Evolutionary conservation across 2,888 invertebrate genomes (phyloP), one percentile per base, ranked within the genome.

Genomic region (Callosobruchus maculatus): DNA sequence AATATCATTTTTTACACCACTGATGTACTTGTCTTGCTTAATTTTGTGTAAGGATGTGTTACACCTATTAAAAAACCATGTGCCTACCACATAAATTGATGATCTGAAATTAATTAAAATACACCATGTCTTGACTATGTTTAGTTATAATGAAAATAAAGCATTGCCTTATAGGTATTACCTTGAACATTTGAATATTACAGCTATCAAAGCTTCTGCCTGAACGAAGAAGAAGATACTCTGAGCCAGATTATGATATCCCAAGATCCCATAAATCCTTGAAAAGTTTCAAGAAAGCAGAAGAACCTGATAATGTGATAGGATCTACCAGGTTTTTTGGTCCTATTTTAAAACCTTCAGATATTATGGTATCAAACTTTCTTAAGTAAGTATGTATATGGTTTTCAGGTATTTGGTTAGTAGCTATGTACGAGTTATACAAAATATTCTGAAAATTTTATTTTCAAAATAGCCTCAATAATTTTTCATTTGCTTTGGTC

Each of bases 201-300:
- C 75, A 87, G 87, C 82, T 85, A 79, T 77, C 83, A 72, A 82
- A 83, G 77, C 78, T 86, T 73, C 74, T 84, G 67, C 85, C 85
- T 20, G 81, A 81, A 30, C 80, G 83, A 71, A 78, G 81, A 77
- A 77, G 86, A 72, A 80, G 85, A 21, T 78, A 82, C 67, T 87
- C 86, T 7, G 88, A 88, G 72, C 88, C 88, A 0, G 88, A 88
- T 78, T 89, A 88, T 76, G 88, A 89, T 77, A 83, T 89, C 69
- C 89, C 88, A 21, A 85, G 88, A 76, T 86, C 88, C 0, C 88
- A 88, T 77, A 83, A 84, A 72, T 85, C 86, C 0, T 73, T 82
- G 18, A 80, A 84, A 21, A 82, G 81, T 72, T 67, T 81, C 3
- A 79, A 74, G 22, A 82, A 78, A 74, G 75, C 73, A 73, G 79